Percentiles rank a stretch among this genome's conserved stretches.
Evolutionary conservation across 2,888 invertebrate genomes (phyloP).

Genomic region (Chalcosyrphus nemorum): DNA sequence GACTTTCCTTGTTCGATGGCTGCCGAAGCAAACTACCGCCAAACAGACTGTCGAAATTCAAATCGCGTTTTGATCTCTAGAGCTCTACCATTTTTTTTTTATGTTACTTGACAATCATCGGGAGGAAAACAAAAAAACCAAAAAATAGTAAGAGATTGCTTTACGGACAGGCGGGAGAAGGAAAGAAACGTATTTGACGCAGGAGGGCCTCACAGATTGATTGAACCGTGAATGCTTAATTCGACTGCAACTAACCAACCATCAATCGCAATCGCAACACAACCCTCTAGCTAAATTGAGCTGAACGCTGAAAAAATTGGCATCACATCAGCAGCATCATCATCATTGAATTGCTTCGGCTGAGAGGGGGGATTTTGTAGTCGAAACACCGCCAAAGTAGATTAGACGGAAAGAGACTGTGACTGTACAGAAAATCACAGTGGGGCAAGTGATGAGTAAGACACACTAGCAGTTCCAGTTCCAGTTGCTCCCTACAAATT

Average conservation of each 20-base stretch:
- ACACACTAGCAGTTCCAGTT: too few relatives aligned
- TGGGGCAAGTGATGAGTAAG: not conserved
- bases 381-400: constrained; percentile 48
- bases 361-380: constrained; percentile 40
- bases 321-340: constrained; percentile 40
- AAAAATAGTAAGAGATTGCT: not conserved
- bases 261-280: constrained; percentile 30
- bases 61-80: constrained; percentile 56
- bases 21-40: constrained; percentile 20
- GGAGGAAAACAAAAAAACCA: not conserved
- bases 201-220: constrained; percentile 55
- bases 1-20: constrained; percentile 54
- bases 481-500: too few relatives aligned
- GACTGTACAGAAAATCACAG: constrained; percentile 24
- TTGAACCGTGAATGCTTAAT: constrained; percentile 68
- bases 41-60: constrained; percentile 39
- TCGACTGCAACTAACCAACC: constrained; percentile 43
- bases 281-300: constrained; percentile 55
- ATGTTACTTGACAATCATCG: constrained; percentile 36
- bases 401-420: constrained; percentile 34
- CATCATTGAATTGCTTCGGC: constrained; percentile 15
- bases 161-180: not conserved
- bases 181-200: constrained; percentile 12
- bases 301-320: constrained; percentile 57
- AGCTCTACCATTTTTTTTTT: constrained; percentile 30